These are phyloP conservation scores for Lithophane ornitopus DNA, from an alignment of 2,888 invertebrate species.

Conservation along the genomic window DNA sequence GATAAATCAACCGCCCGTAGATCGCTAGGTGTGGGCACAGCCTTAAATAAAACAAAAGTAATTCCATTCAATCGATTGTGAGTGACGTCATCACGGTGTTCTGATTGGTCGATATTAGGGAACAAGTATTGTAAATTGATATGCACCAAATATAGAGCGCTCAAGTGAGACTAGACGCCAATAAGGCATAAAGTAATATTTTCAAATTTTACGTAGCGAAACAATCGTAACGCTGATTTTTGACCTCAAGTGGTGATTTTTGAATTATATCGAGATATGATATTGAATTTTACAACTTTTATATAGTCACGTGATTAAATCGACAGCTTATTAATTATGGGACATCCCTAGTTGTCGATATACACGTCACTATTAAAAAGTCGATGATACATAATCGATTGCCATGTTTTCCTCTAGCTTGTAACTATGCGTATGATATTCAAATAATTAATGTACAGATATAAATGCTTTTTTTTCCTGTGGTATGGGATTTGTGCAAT, in stretches of 20 bases:
- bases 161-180: conserved; percentile 81
- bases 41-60: conserved; percentile 59
- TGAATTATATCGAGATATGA: conserved; percentile 41
- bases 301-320: conserved; percentile 34
- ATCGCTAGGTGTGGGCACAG: conserved; percentile 65
- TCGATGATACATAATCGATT: conserved; percentile 57
- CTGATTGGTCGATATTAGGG: conserved; percentile 72
- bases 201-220: conserved; percentile 56
- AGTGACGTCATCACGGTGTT: conserved; percentile 52
- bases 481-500: conserved; percentile 73
- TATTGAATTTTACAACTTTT: conserved; percentile 38
- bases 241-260: conserved; percentile 48
- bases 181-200: conserved; percentile 72
- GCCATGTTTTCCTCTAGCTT: conserved; percentile 73
- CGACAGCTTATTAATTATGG: conserved; percentile 21
- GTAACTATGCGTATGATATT: conserved; percentile 66
- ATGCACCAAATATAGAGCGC: conserved; percentile 79
- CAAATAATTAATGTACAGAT: conserved; percentile 68
- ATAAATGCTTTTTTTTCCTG: conserved; percentile 63
- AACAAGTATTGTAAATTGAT: conserved; percentile 78
- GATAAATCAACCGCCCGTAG: conserved; percentile 60
- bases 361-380: conserved; percentile 42
- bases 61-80: conserved; percentile 44
- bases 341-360: conserved; percentile 29
- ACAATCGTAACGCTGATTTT: conserved; percentile 47